A percentile compares a stretch with the other conserved stretches of the same genome.
These are phyloP conservation scores for Lucinisca nassula DNA, from an alignment of 2,888 invertebrate species.

Conservation along the genomic window DNA sequence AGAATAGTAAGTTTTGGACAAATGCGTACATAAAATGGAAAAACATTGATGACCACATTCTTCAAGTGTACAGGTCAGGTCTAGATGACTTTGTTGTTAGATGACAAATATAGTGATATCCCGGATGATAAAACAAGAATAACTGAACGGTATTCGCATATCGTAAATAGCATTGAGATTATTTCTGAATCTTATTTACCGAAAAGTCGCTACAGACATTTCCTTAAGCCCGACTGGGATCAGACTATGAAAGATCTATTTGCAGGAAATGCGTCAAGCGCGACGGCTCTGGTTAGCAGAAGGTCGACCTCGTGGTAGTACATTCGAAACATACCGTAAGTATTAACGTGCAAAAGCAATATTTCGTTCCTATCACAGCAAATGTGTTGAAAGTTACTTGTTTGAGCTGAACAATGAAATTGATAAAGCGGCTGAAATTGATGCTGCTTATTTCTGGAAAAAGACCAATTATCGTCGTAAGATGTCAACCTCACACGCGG, in stretches of 20 bases:
- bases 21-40: too few relatives aligned
- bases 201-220: neutral
- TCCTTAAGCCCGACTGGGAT: neutral
- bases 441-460: neutral
- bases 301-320: neutral
- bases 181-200: too few relatives aligned
- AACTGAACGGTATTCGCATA: too few relatives aligned
- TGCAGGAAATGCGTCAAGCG: neutral
- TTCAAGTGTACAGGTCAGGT: too few relatives aligned
- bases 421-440: neutral
- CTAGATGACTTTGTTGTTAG: too few relatives aligned
- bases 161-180: too few relatives aligned
- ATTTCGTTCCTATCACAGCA: neutral
- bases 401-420: neutral
- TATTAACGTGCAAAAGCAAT: neutral
- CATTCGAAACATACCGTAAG: neutral
- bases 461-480: neutral
- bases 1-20: too few relatives aligned
- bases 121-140: too few relatives aligned
- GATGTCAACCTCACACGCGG: neutral
- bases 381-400: neutral
- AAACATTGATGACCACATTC: too few relatives aligned
- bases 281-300: neutral
- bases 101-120: too few relatives aligned
- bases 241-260: neutral